Conservation (phyloP, 2,888 invertebrate species). For the Zaprionus obscuricornis region DNA sequence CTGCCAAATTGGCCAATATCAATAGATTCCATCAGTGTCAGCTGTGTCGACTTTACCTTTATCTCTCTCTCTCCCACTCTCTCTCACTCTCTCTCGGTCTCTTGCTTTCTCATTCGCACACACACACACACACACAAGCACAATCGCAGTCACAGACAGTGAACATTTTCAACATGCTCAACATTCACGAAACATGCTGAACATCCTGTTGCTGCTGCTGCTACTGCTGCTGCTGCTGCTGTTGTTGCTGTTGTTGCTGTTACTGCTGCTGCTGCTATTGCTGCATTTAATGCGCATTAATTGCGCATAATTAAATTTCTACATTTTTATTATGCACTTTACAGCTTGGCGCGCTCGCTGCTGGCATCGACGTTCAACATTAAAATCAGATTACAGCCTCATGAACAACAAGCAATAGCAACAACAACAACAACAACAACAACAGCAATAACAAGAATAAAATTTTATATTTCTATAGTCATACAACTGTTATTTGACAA, state of each 20-base stretch:
- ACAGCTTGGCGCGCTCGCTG: slow-evolving; percentile 42
- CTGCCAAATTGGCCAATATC: slow-evolving; percentile 53
- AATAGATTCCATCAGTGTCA: slow-evolving; percentile 19
- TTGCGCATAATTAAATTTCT: slow-evolving; percentile 75
- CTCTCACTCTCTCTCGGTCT: too few relatives aligned
- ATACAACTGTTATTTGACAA: too few relatives aligned
- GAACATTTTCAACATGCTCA: too few relatives aligned
- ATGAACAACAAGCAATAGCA: slow-evolving; percentile 34
- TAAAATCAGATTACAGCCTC: slow-evolving; percentile 68
- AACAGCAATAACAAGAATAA: background rate
- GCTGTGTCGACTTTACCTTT: too few relatives aligned
- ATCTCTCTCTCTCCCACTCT: background rate
- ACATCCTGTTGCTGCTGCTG: slow-evolving; percentile 50
- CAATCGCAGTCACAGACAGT: too few relatives aligned
- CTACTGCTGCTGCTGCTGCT: too few relatives aligned
- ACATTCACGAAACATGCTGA: background rate
- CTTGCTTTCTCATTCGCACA: too few relatives aligned
- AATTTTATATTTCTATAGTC: too few relatives aligned
- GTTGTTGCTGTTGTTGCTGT: too few relatives aligned
- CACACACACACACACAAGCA: too few relatives aligned
- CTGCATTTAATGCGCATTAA: slow-evolving; percentile 72
- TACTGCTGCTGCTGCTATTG: slow-evolving; percentile 22
- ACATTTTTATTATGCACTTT: slow-evolving; percentile 76
- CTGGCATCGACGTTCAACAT: slow-evolving; percentile 44
- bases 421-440: slow-evolving; percentile 11